Evolutionary conservation across 2,888 invertebrate species (phyloP).

Genomic region (Tuberolachnus salignus): DNA sequence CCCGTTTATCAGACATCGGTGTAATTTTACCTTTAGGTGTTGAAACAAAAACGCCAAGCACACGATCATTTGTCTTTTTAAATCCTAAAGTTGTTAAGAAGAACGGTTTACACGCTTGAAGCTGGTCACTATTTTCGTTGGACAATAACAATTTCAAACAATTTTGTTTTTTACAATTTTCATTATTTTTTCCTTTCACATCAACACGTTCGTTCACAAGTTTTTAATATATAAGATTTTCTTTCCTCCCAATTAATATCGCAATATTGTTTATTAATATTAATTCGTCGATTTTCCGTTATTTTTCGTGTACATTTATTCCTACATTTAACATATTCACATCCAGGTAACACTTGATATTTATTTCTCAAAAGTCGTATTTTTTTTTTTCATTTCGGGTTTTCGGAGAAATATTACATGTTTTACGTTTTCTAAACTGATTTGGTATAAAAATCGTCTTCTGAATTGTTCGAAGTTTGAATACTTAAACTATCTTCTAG

Average conservation of each 20-base stretch:
- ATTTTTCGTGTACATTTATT: not conserved
- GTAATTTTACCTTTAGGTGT: conserved; percentile 5
- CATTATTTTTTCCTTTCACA: conserved; percentile 1
- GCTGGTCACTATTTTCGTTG: not conserved
- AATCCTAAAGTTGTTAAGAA: conserved; percentile 16
- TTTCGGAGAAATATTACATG: not conserved
- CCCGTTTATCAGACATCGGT: not conserved
- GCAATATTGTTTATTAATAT: conserved; percentile 13
- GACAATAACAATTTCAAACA: conserved; percentile 13
- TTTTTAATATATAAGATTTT: conserved; percentile 11
- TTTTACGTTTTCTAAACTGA: conserved; percentile 3
- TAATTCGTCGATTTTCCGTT: not conserved
- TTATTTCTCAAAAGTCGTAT: conserved; percentile 7
- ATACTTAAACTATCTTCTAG: too few relatives aligned
- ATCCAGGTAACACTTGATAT: not conserved
- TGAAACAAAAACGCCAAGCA: conserved; percentile 4
- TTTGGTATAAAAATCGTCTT: not conserved
- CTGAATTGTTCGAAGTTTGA: too few relatives aligned
- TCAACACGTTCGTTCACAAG: conserved; percentile 13
- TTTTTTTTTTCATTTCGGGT: conserved; percentile 2
- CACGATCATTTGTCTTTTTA: conserved; percentile 16
- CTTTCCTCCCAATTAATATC: not conserved
- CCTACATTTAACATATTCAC: too few relatives aligned
- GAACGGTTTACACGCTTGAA: conserved; percentile 3
- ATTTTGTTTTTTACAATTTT: conserved; percentile 2